Conservation (phyloP, 2,888 invertebrate genomes). For the Microdon myrmicae region DNA sequence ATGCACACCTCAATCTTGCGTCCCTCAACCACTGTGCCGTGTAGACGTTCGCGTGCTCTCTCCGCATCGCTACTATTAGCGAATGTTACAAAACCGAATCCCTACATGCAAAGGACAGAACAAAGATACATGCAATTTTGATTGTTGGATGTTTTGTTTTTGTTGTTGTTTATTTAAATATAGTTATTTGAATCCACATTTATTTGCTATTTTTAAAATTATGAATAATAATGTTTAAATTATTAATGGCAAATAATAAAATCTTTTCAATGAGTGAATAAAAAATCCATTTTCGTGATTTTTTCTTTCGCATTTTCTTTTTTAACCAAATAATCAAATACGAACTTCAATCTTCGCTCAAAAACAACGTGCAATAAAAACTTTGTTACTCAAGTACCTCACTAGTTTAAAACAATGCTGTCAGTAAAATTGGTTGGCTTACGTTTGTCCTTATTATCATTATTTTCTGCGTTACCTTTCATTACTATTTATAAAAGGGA, state of each 20-base stretch:
- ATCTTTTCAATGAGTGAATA: too few species aligned
- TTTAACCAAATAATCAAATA: conserved; percentile 66
- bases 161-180: conserved; percentile 8
- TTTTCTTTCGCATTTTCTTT: conserved; percentile 9
- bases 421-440: conserved; percentile 7
- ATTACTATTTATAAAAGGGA: not conserved
- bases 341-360: conserved; percentile 70
- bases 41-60: conserved; percentile 99
- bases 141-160: conserved; percentile 26
- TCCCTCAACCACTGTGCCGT: conserved; percentile 99
- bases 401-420: too few species aligned
- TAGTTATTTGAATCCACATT: conserved; percentile 8
- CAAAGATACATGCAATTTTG: conserved; percentile 89
- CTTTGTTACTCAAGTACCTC: not conserved
- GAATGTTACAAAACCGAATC: conserved; percentile 99
- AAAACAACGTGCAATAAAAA: conserved; percentile 81
- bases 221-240: too few species aligned
- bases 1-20: conserved; percentile 99
- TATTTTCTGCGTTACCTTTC: not conserved
- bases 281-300: not conserved
- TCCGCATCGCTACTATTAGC: conserved; percentile 99
- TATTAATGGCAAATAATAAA: too few species aligned
- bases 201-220: not conserved
- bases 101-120: conserved; percentile 96
- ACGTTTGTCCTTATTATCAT: not conserved